Base-by-base conservation (phyloP, 2,797 vertebrate species). In the Catamblyrhynchus diadema region DNA sequence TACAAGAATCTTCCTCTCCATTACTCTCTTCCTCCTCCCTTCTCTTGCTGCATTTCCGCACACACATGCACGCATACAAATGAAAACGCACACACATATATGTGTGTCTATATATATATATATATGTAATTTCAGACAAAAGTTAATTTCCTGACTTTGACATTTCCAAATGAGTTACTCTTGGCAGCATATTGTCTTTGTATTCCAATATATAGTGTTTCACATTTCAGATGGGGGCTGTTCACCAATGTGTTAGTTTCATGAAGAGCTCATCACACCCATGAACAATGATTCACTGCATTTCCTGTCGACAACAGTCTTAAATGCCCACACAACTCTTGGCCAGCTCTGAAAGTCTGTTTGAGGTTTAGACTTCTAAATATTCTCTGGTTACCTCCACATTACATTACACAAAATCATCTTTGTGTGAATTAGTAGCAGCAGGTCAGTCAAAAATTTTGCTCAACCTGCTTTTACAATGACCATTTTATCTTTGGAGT, bases 51-150 rank as follows among this genome's bases (percentile, higher is more conserved):
- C 15, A 23, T 89, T 61, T 50, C 20, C 7, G 25, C 6, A 53
- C 12, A 20, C 0, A 6, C 8, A 18, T 6, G 20, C 7, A 33
- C 14, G 8, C 4, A 32, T 0, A 25, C 2, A 48, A 28, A n/a
- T 1, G 4, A 23, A 48, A 25, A 39, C 37, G 11, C 19, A 61
- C 27, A 61, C 8, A 47, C 14, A 32, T 22, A 22, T 14, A 22
- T 22, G 4, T n/a, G 9, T 22, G 2, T 15, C 1, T 15, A 10
- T 15, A 15, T 23, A 56, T 23, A 22, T 14, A 21, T 14, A 27
- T 54, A 56, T 8, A 19, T 14, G 3, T 18, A 56, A 56, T 10
- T 74, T 7, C 11, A 90, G 11, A 33, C 35, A 47, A 80, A 59
- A 41, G 3, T 1, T 69, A 41, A 2, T 7, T 8, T 72, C 15